phyloP scores from a whole-genome alignment of 1,140 invertebrate species.

The Harpegnathos saltator region DNA sequence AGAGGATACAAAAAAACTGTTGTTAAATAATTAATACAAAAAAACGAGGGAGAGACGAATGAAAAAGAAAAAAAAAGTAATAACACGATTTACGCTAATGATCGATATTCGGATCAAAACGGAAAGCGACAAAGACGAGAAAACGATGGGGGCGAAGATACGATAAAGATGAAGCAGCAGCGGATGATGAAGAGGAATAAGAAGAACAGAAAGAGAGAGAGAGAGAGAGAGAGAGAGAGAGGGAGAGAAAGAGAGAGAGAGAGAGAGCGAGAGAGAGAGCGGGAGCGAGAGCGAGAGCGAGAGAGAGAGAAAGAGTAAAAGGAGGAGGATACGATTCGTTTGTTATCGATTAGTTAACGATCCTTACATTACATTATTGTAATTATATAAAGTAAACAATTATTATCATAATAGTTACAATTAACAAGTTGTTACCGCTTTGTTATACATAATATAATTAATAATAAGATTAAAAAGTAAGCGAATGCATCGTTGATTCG shows the following conservation, averaged over 20 bases:
- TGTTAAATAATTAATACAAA: slow-evolving; percentile 82
- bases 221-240: no score
- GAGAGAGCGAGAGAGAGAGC: no score
- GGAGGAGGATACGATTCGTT: slow-evolving; percentile 73
- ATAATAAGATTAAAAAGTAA: slow-evolving; percentile 83
- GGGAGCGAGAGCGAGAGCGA: no score
- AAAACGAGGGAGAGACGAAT: slow-evolving; percentile 65
- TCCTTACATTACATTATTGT: slow-evolving; percentile 83
- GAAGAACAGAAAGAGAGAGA: no score
- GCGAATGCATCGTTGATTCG: slow-evolving; percentile 82
- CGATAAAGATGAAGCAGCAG: slow-evolving; percentile 39
- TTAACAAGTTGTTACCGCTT: slow-evolving; percentile 85
- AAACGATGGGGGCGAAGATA: slow-evolving; percentile 62
- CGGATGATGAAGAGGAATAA: slow-evolving; percentile 27
- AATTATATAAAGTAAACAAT: slow-evolving; percentile 83
- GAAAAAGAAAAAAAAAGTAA: slow-evolving; percentile 49
- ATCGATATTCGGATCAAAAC: slow-evolving; percentile 61
- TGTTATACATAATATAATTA: slow-evolving; percentile 85
- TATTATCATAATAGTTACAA: slow-evolving; percentile 84
- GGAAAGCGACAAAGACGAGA: slow-evolving; percentile 34
- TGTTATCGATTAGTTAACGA: slow-evolving; percentile 81
- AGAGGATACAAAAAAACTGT: slow-evolving; percentile 76
- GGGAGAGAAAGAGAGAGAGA: no score
- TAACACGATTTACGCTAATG: slow-evolving; percentile 61
- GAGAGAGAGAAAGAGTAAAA: slow-evolving; percentile 17